These are phyloP conservation scores for Bedellia somnulentella DNA, from an alignment of 2,888 invertebrate genomes.

Conservation along the genomic window DNA sequence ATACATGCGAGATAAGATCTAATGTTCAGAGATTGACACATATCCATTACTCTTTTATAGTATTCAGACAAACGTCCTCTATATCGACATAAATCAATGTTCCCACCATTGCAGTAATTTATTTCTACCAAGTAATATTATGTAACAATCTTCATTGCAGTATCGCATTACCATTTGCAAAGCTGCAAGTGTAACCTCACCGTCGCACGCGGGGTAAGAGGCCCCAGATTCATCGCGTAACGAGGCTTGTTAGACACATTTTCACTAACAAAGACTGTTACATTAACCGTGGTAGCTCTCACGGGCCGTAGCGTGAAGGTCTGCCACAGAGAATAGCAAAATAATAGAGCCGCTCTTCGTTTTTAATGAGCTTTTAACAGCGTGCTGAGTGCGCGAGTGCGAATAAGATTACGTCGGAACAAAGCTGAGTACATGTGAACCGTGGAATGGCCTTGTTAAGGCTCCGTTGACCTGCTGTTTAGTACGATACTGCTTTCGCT, in stretches of 20 bases:
- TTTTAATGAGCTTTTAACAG: constrained; percentile 26
- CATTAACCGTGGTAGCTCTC: constrained; percentile 15
- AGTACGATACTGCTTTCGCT: too few relatives aligned
- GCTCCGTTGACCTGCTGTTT: neutral
- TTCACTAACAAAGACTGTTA: constrained; percentile 17
- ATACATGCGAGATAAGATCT: too few relatives aligned
- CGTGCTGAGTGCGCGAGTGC: constrained; percentile 9
- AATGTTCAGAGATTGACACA: too few relatives aligned
- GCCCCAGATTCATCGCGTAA: neutral
- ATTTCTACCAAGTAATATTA: too few relatives aligned
- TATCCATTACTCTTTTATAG: too few relatives aligned
- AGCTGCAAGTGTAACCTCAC: too few relatives aligned
- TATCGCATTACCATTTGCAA: too few relatives aligned
- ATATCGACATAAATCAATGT: too few relatives aligned
- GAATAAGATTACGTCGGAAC: constrained; percentile 18
- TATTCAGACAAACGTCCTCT: too few relatives aligned
- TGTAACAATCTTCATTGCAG: too few relatives aligned
- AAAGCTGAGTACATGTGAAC: constrained; percentile 1
- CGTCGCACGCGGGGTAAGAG: too few relatives aligned
- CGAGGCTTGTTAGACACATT: constrained; percentile 18
- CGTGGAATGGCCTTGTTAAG: constrained; percentile 1
- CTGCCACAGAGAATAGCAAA: constrained; percentile 21
- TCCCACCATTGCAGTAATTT: too few relatives aligned
- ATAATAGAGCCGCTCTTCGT: constrained; percentile 23
- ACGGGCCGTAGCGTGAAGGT: constrained; percentile 14